Evolutionary conservation across 2,113 vertebrate species (phyloP), one percentile per base, ranked within the genome.

Genomic region (Peromyscus leucopus): DNA sequence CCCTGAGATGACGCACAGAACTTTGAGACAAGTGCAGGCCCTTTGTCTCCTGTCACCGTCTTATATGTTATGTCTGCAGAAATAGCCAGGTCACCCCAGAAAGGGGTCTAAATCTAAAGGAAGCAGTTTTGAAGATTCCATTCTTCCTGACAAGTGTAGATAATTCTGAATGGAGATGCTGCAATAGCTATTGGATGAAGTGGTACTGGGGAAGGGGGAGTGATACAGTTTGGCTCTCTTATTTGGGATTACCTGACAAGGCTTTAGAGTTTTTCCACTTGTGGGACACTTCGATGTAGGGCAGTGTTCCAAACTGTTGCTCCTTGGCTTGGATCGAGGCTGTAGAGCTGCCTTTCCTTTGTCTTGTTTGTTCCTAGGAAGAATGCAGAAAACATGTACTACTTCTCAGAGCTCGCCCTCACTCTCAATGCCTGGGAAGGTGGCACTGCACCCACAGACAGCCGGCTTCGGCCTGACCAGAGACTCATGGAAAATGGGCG

Each of bases 371-470:
- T 84, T 61, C 92, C 67, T 26, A 98, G 98, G 97, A 99, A 99
- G 85, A 99, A 99, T 3, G 99, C 99, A 0, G 99, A 99, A 96
- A 99, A 98, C 98, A 99, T 99, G 99, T 99, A 99, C 98, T 99
- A 98, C 98, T 99, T 99, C 98, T 99, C 99, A 28, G 99, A 99
- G 2, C 98, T 99, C 89, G 99, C 99, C 0, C 97, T 99, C 87
- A 99, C 99, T 0, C 99, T 99, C 42, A 99, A 99, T 1, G 99
- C 99, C 21, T 93, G 93, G 0, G 99, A 99, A 95, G 98, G 98
- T 0, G 99, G 99, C 1, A 99, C 99, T 0, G 99, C 99, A 0
- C 99, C 99, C 11, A 99, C 99, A 0, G 99, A 99, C 98, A 99
- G 99, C 96, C 99, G 99, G 9, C 91, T 98, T 10, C 99, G 99